phyloP scores from a whole-genome alignment of 2,888 invertebrate genomes.

The Cheilosia variabilis region DNA sequence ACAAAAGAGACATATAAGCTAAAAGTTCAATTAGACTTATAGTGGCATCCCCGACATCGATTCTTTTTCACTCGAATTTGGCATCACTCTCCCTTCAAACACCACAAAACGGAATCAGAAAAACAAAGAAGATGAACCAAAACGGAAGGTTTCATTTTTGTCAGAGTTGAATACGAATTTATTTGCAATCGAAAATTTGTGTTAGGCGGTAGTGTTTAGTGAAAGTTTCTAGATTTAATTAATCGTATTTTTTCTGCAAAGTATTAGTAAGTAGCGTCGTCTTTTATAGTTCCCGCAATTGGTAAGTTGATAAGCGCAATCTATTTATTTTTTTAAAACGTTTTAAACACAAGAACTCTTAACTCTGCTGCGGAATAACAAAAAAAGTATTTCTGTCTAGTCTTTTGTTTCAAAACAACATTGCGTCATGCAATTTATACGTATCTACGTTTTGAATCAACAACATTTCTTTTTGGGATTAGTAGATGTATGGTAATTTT shows the following conservation, averaged over 20 bases:
- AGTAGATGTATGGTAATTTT: not conserved
- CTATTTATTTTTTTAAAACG: not conserved
- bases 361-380: not conserved
- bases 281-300: slow-evolving; percentile 10
- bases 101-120: slow-evolving; percentile 28
- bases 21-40: too few relatives aligned
- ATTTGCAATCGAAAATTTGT: slow-evolving; percentile 35
- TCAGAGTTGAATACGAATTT: not conserved
- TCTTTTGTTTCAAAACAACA: slow-evolving; percentile 60
- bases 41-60: not conserved
- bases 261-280: slow-evolving; percentile 4
- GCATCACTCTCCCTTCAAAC: slow-evolving; percentile 28
- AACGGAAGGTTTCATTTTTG: slow-evolving; percentile 46
- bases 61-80: not conserved
- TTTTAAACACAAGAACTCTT: not conserved
- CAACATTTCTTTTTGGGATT: not conserved
- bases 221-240: not conserved
- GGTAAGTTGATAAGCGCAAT: slow-evolving; percentile 40
- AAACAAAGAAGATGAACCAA: slow-evolving; percentile 33
- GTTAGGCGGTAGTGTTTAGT: slow-evolving; percentile 16
- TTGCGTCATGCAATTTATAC: slow-evolving; percentile 51
- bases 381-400: not conserved
- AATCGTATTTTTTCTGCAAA: slow-evolving; percentile 7
- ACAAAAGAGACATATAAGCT: too few relatives aligned
- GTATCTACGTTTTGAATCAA: slow-evolving; percentile 5